These are phyloP conservation scores for Pogonomyrmex barbatus DNA, from an alignment of 1,140 invertebrate species.

Conservation along the genomic window DNA sequence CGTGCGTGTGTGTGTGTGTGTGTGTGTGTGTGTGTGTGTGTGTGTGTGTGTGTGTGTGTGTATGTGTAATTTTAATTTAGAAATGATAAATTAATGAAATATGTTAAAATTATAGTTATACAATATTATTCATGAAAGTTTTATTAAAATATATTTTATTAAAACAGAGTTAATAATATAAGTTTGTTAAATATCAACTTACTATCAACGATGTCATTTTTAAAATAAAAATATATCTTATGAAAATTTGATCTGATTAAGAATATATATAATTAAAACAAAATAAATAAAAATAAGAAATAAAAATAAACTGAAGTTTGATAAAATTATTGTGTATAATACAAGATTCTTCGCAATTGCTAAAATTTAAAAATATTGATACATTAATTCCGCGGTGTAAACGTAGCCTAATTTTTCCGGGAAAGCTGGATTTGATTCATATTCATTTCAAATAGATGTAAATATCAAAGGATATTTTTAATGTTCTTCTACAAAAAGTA, in stretches of 20 bases:
- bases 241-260: background rate
- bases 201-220: background rate
- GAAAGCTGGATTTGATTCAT: no score
- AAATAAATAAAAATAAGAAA: no score
- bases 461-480: no score
- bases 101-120: background rate
- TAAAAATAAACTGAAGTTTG: background rate
- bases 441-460: no score
- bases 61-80: no score
- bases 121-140: background rate
- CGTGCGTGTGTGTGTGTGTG: no score
- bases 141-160: no score
- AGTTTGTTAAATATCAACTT: background rate
- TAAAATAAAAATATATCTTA: background rate
- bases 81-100: slow-evolving; percentile 10
- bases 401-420: slow-evolving; percentile 76
- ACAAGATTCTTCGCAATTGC: slow-evolving; percentile 87
- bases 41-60: no score
- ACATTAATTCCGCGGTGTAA: slow-evolving; percentile 85
- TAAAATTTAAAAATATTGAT: slow-evolving; percentile 88
- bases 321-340: slow-evolving; percentile 78
- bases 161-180: background rate
- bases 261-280: background rate
- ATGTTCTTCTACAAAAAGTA: no score
- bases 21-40: no score